Conservation (phyloP, 2,113 vertebrate species). For the Syrmaticus mikado region DNA sequence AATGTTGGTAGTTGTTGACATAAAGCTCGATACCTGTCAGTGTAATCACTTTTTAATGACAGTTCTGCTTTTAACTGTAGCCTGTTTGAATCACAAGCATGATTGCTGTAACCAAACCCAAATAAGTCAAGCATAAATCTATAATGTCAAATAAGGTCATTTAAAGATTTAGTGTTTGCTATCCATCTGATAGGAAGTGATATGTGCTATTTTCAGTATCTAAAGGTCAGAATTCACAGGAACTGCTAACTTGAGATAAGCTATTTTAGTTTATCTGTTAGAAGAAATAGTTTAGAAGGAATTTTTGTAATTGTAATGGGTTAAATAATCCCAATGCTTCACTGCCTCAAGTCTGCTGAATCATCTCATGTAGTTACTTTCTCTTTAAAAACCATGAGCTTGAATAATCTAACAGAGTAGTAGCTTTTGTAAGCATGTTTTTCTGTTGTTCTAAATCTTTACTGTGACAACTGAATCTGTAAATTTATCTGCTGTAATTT, state of each 20-base stretch:
- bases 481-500: conserved; percentile 49
- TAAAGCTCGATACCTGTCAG: background rate
- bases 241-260: background rate
- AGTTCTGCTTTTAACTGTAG: background rate
- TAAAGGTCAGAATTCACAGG: conserved; percentile 8
- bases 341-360: background rate
- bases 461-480: conserved; percentile 22
- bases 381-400: background rate
- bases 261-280: background rate
- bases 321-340: background rate
- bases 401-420: background rate
- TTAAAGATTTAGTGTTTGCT: background rate
- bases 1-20: background rate
- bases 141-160: background rate
- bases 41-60: background rate
- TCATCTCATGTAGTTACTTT: background rate
- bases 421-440: background rate
- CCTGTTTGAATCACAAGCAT: background rate
- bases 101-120: background rate
- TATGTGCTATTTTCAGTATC: conserved; percentile 15
- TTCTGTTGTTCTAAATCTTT: conserved; percentile 19
- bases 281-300: background rate
- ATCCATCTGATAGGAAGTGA: background rate
- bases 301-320: background rate
- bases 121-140: background rate